Base-by-base conservation (phyloP, 2,888 invertebrate genomes). In the Zygothrica quintamaculata region DNA sequence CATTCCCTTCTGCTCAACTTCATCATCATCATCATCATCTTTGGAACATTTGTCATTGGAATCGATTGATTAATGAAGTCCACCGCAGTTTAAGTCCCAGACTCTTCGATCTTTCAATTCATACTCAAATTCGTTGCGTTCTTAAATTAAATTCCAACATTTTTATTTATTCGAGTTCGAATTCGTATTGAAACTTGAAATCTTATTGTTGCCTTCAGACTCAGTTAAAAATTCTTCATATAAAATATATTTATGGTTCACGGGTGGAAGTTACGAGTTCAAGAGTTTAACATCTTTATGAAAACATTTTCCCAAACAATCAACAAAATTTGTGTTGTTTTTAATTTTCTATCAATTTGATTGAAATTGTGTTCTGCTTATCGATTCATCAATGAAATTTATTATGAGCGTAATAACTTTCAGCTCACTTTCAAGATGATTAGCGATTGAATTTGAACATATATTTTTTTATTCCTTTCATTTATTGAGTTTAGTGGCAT, bases 31-130 rank as follows among this genome's bases (percentile, higher is more conserved):
- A 33, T 26, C 65, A 29, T 70, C 50, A 46, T 40, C 52, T 70
- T 59, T 22, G 62, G 29, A 26, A 72, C 58, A 79, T 88, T 80
- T 78, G 78, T 88, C 87, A 82, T 75, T 89, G 86, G 88, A 86
- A 84, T 86, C 78, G 77, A 86, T 87, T 88, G 88, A 89, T 89
- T 89, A 88, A 84, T 71, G 52, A 53, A 74, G 60, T 68, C 59
- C 46, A 66, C 56, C 51, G 80, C 64, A 67, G 65, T 81, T 81
- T 74, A 65, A 73, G 66, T 60, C 74, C 53, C 77, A 65, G 52
- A 60, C 59, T 55, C 57, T 57, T 60, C 53, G 51, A 48, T 55
- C 50, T 60, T 15, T 47, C 22, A 29, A 33, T 26, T 29, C 29
- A 33, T 1, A 33, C 33, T 26, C n/a, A 43, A 26, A 43, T 34